Evolutionary conservation across 53 echinoderm and acorn worm species (phyloP).

Genomic region (Hippasteria phrygiana): DNA sequence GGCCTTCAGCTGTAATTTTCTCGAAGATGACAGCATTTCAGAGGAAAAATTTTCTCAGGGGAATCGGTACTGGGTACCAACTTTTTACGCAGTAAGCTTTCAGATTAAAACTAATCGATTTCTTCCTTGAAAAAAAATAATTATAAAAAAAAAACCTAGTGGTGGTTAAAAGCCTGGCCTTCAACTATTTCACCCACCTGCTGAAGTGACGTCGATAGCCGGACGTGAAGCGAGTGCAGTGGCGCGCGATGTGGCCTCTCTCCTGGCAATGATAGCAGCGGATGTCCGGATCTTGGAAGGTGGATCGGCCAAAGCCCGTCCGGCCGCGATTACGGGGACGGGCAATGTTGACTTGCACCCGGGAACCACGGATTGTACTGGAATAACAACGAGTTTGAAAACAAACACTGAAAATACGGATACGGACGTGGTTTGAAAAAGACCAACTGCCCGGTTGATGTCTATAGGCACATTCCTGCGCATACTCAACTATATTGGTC

Average conservation of each 20-base stretch:
- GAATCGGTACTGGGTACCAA: too few relatives aligned
- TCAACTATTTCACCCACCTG: conserved; percentile 46
- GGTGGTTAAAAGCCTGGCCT: neutral
- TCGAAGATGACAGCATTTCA: too few relatives aligned
- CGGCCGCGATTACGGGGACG: conserved; percentile 73
- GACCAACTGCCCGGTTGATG: too few relatives aligned
- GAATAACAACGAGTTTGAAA: neutral
- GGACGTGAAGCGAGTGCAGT: conserved; percentile 71
- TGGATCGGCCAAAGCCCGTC: conserved; percentile 41
- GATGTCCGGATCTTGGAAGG: conserved; percentile 64
- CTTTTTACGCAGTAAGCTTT: too few relatives aligned
- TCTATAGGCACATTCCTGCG: too few relatives aligned
- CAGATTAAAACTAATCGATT: too few relatives aligned
- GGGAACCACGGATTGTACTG: conserved; percentile 73
- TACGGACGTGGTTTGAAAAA: too few relatives aligned
- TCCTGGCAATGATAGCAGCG: conserved; percentile 93
- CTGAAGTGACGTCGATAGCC: conserved; percentile 57
- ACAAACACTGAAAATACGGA: too few relatives aligned
- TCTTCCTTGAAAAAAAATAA: too few relatives aligned
- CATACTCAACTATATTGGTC: too few relatives aligned
- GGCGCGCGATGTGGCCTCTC: conserved; percentile 88
- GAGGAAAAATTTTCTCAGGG: too few relatives aligned
- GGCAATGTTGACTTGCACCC: conserved; percentile 81
- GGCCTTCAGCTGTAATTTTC: too few relatives aligned
- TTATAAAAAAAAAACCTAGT: neutral